A percentile compares a stretch with the other conserved stretches of the same genome.
These are phyloP conservation scores for Poeciliopsis gracilis DNA, from an alignment of 2,797 vertebrate species.

Conservation along the genomic window DNA sequence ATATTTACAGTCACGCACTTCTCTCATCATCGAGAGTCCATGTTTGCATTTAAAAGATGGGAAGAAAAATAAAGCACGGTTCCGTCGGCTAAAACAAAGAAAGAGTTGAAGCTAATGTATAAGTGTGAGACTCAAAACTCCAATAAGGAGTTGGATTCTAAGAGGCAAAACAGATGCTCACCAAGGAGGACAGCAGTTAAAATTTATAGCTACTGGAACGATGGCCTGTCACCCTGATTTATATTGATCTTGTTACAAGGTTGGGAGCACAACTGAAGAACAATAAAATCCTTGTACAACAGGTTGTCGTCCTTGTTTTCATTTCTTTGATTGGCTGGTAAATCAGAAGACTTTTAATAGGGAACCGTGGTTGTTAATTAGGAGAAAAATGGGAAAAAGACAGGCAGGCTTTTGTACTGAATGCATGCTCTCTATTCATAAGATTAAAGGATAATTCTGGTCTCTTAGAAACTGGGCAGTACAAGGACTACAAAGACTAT, in stretches of 20 bases:
- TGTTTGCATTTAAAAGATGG: not conserved
- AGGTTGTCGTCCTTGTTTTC: constrained; percentile 11
- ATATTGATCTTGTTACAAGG: not conserved
- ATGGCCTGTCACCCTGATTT: not conserved
- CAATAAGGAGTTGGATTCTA: not conserved
- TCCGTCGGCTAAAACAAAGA: not conserved
- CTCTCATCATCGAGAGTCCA: not conserved
- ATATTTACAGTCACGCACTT: not conserved
- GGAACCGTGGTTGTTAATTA: not conserved
- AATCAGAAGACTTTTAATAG: not conserved
- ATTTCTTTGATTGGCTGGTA: constrained; percentile 6
- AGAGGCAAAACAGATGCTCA: not conserved
- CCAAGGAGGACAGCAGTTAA: not conserved
- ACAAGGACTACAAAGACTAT: not conserved
- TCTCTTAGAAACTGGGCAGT: not conserved
- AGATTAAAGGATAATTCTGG: not conserved
- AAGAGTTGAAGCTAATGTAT: not conserved
- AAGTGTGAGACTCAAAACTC: not conserved
- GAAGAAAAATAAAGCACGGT: not conserved
- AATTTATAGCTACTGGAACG: not conserved
- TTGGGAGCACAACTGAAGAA: not conserved
- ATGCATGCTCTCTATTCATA: not conserved
- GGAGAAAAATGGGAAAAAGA: not conserved
- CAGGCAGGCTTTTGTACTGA: not conserved
- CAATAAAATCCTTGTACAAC: constrained; percentile 6